These are phyloP conservation scores for Falco naumanni DNA, from an alignment of 2,797 vertebrate species.

Conservation along the genomic window DNA sequence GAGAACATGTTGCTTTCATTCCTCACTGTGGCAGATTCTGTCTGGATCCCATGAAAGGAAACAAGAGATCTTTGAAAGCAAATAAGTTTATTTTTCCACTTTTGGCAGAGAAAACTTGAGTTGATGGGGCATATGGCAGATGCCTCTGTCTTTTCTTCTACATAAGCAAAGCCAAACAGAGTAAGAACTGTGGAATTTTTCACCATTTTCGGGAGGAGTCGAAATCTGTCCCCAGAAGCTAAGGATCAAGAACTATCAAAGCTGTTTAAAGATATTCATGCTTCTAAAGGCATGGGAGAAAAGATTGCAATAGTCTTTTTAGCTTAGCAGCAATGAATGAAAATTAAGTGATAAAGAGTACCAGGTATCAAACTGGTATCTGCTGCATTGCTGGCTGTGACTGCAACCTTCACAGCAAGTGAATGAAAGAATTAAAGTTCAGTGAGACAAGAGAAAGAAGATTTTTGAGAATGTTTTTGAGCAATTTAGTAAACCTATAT, in stretches of 20 bases:
- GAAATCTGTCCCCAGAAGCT: background rate
- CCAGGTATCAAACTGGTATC: background rate
- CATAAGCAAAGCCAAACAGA: background rate
- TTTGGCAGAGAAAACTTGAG: background rate
- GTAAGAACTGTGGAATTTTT: background rate
- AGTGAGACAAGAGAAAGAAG: background rate
- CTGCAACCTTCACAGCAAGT: background rate
- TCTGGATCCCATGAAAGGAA: background rate
- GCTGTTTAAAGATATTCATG: background rate
- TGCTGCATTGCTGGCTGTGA: background rate
- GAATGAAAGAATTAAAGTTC: background rate
- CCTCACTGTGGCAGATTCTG: slow-evolving; percentile 28
- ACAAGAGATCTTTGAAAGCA: background rate
- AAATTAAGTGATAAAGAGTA: background rate
- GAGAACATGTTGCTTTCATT: slow-evolving; percentile 39
- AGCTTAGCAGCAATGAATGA: background rate
- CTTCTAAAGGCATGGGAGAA: background rate
- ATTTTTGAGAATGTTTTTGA: background rate
- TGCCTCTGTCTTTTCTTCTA: background rate
- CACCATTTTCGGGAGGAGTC: background rate
- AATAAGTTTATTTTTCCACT: slow-evolving; percentile 1
- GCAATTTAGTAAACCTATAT: background rate
- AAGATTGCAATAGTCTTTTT: background rate
- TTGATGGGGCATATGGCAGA: background rate
- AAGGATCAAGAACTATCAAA: background rate